Evolutionary conservation across 2,888 invertebrate species (phyloP), one percentile per base, ranked within the genome.

Genomic region (Agrotis clavis): DNA sequence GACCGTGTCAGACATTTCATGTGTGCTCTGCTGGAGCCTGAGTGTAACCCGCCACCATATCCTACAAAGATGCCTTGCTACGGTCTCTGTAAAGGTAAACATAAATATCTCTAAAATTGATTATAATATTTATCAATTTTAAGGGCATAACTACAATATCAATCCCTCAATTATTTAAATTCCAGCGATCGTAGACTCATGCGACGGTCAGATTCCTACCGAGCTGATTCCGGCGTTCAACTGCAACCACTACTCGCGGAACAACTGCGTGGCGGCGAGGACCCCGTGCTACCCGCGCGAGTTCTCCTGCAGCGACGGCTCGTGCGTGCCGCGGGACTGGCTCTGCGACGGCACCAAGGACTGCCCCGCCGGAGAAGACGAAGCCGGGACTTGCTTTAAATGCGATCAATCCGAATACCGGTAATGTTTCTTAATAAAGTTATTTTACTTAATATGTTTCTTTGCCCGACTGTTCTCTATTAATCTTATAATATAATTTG

Each of bases 1-100:
- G 95, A 96, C 0, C 94, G 97, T 5, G 95, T 97, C 1, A 94
- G 94, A 48, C 97, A 97, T 80, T 97, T 97, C 88, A 91, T 97
- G 19, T 98, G 97, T 83, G 96, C 97, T 2, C 92, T 97, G 16
- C 91, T 98, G 53, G 97, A 98, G 84, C 97, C 97, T 0, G 97
- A 97, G 84, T 98, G 97, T 88, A 97, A 96, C 73, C 97, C 97
- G 0, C 93, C 96, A 19, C 97, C 97, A 16, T 96, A 96, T 79
- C 95, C 96, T 9, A 92, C 96, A n/a, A 95, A 97, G 79, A 95
- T 97, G 84, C 97, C 97, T 0, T 98, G 97, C 87, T 95, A 97
- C 79, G 96, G 96, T 85, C 96, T 97, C 77, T 97, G 97, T 86
- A 97, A 97, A 97, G 97, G 97, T 97, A 90, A 73, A 50, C 13